Evolutionary conservation across 2,888 invertebrate species (phyloP), one percentile per base, ranked within the genome.

Genomic region (Drepanosiphum platanoidis): DNA sequence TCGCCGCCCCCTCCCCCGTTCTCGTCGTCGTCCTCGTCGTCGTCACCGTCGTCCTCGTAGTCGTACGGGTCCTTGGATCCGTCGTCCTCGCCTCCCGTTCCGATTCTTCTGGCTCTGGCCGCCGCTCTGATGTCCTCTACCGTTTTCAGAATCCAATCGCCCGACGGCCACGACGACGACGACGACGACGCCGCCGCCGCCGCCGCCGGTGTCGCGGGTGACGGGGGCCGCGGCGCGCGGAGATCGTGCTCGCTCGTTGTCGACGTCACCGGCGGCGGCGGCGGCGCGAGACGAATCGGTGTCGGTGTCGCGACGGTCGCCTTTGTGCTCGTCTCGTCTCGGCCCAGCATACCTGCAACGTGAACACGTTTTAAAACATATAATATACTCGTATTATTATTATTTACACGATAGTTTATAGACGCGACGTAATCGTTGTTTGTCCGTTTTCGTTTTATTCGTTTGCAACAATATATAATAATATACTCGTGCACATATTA

Each of bases 131-230:
- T 74, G 9, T 83, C 13, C n/a, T 83, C 32, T 4, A 64, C 61
- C 32, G 46, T n/a, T 18, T 83, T 42, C 82, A 72, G 27, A 22
- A 84, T 84, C 83, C 83, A 84, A 22, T 74, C 66, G 22, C 68
- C 8, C 27, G 83, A 68, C 36, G 83, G 83, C 83, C 83, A 84
- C 66, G 68, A 71, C 27, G 46, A 2, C 11, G 36, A n/a, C 32
- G 64, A 15, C 18, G n/a, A n/a, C 18, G 58, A 0, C 22, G n/a
- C n/a, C 46, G 66, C 11, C 46, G 78, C 64, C 30, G 30, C 11
- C 64, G 30, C 13, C 30, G 42, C 11, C 42, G 30, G 9, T 13
- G 42, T 61, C n/a, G 46, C 46, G 18, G 22, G 34, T n/a, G 27
- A 27, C 68, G 32, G 13, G 9, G 36, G 39, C 36, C 27, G 75